Conservation (phyloP, 1,140 invertebrate species). For the Agrypnia vestita region DNA sequence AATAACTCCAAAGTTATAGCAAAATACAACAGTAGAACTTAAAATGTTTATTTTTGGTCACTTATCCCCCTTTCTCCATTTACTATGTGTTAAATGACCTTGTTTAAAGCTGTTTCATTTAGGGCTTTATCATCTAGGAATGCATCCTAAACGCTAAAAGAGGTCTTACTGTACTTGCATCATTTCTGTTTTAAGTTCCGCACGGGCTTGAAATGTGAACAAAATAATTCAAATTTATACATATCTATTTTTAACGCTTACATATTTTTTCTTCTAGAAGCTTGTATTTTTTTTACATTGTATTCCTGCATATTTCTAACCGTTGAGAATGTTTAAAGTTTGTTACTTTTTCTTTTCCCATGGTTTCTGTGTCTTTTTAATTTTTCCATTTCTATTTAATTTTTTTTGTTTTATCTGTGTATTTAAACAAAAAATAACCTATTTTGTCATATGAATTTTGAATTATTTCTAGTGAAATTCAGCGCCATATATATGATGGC, state of each 20-base stretch:
- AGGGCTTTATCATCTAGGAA: too few relatives aligned
- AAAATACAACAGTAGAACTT: too few relatives aligned
- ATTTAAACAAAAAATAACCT: background rate
- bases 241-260: conserved; percentile 23
- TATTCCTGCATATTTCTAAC: background rate
- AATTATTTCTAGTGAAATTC: background rate
- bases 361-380: conserved; percentile 18
- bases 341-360: conserved; percentile 17
- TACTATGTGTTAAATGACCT: too few relatives aligned
- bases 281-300: conserved; percentile 21
- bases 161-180: too few relatives aligned
- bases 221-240: background rate
- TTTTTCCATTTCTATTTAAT: background rate
- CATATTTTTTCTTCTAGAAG: conserved; percentile 36
- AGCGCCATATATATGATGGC: background rate
- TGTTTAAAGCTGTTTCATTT: too few relatives aligned
- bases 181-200: too few relatives aligned
- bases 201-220: background rate
- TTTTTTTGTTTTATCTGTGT: background rate
- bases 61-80: too few relatives aligned
- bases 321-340: conserved; percentile 4
- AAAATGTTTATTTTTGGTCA: too few relatives aligned
- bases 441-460: too few relatives aligned
- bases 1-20: too few relatives aligned
- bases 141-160: too few relatives aligned